Base-by-base conservation (phyloP, 2,797 vertebrate genomes). In the Oreochromis grahami region DNA sequence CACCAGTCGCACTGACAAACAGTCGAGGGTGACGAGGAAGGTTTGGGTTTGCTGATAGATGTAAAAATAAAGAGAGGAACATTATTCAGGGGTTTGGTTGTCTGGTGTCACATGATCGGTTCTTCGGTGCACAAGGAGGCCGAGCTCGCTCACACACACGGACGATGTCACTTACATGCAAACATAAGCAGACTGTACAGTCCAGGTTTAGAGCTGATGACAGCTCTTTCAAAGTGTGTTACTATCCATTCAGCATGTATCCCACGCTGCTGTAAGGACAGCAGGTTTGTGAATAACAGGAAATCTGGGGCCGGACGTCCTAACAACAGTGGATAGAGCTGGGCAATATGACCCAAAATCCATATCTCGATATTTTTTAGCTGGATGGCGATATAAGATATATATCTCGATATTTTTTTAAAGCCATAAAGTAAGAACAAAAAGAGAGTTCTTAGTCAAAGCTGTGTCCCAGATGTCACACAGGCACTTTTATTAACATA, bases 81-180 rank as follows among this genome's bases (percentile, higher is more conserved):
- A 10, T 43, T 24, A 43, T 1, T 41, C 21, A 45, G 21, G 13
- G 38, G 21, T 43, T 15, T 0, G 63, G 7, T 3, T 4, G 63
- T 6, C 63, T 43, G 8, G 38, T 0, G 13, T 11, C 4, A 3
- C 9, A 1, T 11, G 65, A 43, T 55, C 36, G n/a, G 34, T 8
- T 70, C n/a, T 17, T 45, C 0, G 3, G 24, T 7, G 41, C 14
- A 17, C 3, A 15, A 48, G 15, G 41, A 17, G 21, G 65, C 41
- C 9, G 13, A 15, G 21, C 65, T 70, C 9, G 5, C 9, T 60
- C 32, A 12, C 68, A 19, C 7, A 26, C 41, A 2, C 21, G 24
- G 51, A 10, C 3, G 52, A 14, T 3, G 12, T 5, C 55, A 58
- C 55, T 6, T 2, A 9, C 26, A 10, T 32, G 32, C 32, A 60